Evolutionary conservation across 1,140 invertebrate genomes (phyloP), one percentile per base, ranked within the genome.

Genomic region (Drosophila tropicalis): DNA sequence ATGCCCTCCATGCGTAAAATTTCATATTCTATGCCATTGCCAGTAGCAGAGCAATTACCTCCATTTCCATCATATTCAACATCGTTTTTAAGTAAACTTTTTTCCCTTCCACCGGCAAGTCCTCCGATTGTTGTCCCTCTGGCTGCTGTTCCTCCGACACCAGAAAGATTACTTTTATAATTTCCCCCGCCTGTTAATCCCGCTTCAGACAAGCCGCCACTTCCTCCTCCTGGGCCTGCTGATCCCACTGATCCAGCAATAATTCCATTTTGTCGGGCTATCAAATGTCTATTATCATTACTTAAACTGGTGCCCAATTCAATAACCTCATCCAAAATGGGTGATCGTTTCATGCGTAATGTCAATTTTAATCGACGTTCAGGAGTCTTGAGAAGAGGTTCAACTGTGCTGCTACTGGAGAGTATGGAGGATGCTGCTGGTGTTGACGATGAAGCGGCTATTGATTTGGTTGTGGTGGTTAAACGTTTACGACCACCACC

Each of bases 291-390:
- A 41, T 93, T 72, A 47, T 93, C 93, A 65, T 95, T 95, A 77
- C 94, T 95, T 4, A 96, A 91, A 81, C 94, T 95, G 32, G 94
- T 96, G 6, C 96, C 96, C 12, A 96, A 95, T 91, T 97, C 96
- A 70, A 97, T 96, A 0, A 97, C 94, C 19, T 98, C 96, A 83
- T 97, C 97, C 13, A 97, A 90, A 65, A 97, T 95, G 1, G 96
- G 96, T 58, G 96, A 97, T 22, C 97, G 94, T 90, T 87, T 87
- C 94, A 98, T 96, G 4, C 96, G 93, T 13, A 98, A 91, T 1
- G 96, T 97, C 40, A 98, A 84, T 81, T 97, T 97, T 13, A 97
- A 92, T 12, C 95, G 93, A 15, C 95, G 94, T 54, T 94, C 93
- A 3, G 94, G 94, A 3, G 91, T 92, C 55, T 92, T 92, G 4